Percentiles rank a stretch among this genome's conserved stretches.
Conservation (phyloP, 2,797 vertebrate species). For the Lycodopsis pacificus region DNA sequence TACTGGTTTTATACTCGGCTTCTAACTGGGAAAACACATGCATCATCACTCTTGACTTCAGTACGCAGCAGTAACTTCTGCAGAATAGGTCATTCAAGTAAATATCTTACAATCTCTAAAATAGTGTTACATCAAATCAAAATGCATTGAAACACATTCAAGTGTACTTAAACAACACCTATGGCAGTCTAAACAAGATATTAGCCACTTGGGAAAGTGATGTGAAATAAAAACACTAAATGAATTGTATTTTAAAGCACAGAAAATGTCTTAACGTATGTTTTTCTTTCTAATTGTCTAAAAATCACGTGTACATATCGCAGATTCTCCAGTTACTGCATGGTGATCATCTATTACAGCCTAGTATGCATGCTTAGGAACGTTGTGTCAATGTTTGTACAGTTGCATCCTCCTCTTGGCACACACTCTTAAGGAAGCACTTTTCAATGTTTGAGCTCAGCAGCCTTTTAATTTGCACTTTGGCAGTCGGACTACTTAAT, state of each 20-base stretch:
- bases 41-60: constrained; percentile 25
- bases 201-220: neutral
- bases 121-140: constrained; percentile 18
- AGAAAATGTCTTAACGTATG: constrained; percentile 15
- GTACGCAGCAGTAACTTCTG: neutral
- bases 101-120: constrained; percentile 25
- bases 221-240: constrained; percentile 60
- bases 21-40: constrained; percentile 28
- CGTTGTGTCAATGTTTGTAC: constrained; percentile 29
- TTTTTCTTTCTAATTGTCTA: constrained; percentile 35
- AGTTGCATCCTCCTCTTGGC: constrained; percentile 8
- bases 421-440: constrained; percentile 39
- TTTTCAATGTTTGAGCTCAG: constrained; percentile 48
- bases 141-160: constrained; percentile 11
- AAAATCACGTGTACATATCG: constrained; percentile 50
- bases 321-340: constrained; percentile 25
- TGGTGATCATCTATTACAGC: constrained; percentile 1
- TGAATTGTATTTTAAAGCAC: constrained; percentile 55
- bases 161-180: constrained; percentile 1
- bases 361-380: constrained; percentile 16
- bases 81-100: neutral
- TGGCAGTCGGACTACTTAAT: constrained; percentile 18
- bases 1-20: constrained; percentile 12
- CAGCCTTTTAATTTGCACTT: constrained; percentile 47
- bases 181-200: constrained; percentile 12